phyloP scores from a whole-genome alignment of 2,888 invertebrate species.

The Troides oblongomaculatus region DNA sequence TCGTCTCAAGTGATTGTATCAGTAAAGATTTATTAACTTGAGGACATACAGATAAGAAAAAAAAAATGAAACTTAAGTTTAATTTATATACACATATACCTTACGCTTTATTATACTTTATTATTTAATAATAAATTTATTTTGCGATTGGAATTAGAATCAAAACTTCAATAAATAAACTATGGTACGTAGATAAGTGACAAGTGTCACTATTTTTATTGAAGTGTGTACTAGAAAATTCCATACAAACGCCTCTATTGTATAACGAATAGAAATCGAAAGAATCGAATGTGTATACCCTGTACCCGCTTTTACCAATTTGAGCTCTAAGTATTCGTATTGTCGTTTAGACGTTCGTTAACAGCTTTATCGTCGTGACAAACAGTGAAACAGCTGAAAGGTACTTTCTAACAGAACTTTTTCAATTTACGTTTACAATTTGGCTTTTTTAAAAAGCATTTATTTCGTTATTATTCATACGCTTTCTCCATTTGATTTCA shows the following conservation, averaged over 20 bases:
- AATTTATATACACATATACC: too few relatives aligned
- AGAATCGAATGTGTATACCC: conserved; percentile 1
- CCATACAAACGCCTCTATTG: neutral
- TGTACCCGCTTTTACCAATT: conserved; percentile 4
- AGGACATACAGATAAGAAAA: too few relatives aligned
- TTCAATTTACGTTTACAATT: conserved; percentile 11
- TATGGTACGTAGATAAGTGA: neutral
- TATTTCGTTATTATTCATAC: conserved; percentile 13
- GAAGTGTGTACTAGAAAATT: neutral
- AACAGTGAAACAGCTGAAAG: conserved; percentile 13
- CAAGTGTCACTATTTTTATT: neutral
- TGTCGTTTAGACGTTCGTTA: conserved; percentile 18
- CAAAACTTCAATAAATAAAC: too few relatives aligned
- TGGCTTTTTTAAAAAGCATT: neutral
- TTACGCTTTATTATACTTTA: too few relatives aligned
- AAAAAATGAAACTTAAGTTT: too few relatives aligned
- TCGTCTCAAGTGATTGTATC: too few relatives aligned
- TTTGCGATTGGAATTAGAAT: too few relatives aligned
- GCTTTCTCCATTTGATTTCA: conserved; percentile 13
- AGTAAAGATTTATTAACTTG: too few relatives aligned
- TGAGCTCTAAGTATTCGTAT: neutral
- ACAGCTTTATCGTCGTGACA: conserved; percentile 15
- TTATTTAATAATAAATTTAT: too few relatives aligned
- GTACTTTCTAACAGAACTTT: conserved; percentile 20
- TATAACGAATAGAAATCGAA: conserved; percentile 9